Base-by-base conservation (phyloP, 1,140 invertebrate species). In the Thrips palmi region DNA sequence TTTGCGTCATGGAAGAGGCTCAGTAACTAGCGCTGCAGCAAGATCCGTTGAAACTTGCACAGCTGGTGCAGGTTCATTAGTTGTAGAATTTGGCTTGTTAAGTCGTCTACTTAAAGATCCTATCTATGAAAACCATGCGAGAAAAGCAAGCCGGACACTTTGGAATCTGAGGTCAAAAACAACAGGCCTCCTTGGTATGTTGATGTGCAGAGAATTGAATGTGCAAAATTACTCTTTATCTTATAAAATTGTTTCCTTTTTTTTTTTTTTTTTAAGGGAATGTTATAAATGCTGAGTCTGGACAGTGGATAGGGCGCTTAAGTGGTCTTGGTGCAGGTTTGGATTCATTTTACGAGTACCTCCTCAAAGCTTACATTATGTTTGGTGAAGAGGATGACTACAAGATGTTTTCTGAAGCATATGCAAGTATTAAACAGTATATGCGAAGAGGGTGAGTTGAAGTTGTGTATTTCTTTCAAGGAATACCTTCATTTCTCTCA, bases 331-430 rank as follows among this genome's bases (percentile, higher is more conserved):
- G 84, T 1, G 87, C 86, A 15, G 92, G 92, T 10, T 78, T 98
- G 5, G 94, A 98, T 58, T 97, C 93, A 0, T 97, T 91, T 53
- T 97, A 88, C 64, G 94, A 98, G 60, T 98, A 98, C 59, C 63
- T 98, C 35, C 87, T 93, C 0, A 98, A 98, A 69, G 92, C 87
- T 2, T 74, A 85, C 5, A 63, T 82, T 5, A 49, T 84, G 19
- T 62, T 84, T 10, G 75, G 81, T 52, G 70, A 77, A 44, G 87
- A 92, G 2, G 74, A 88, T 51, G 56, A 97, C 20, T 75, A 93
- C 60, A 72, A 81, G 18, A 86, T 93, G 68, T 97, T 97, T 49
- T 65, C 76, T 46, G 80, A 84, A 50, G 78, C 78, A 3, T 73
- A 74, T 51, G 51, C 57, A 33, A 56, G 54, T 18, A 71, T 78